Conservation (phyloP, 2,888 invertebrate species). For the Synergus laeviventris region DNA sequence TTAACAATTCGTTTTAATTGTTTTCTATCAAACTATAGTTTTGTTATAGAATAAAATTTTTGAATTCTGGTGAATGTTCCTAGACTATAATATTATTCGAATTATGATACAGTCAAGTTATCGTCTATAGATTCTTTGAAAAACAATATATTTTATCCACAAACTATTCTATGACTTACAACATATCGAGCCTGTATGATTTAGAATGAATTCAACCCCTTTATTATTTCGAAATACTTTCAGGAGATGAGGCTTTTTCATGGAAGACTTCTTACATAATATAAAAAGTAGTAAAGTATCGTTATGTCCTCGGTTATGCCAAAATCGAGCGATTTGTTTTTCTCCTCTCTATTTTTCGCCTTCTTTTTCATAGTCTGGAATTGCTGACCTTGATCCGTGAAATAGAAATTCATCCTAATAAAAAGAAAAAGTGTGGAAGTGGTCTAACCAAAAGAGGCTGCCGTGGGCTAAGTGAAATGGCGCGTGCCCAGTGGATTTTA, state of each 20-base stretch:
- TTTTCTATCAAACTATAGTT: too few relatives aligned
- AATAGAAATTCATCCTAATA: constrained; percentile 32
- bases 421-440: constrained; percentile 33
- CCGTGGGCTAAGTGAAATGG: constrained; percentile 71
- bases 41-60: too few relatives aligned
- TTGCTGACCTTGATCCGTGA: constrained; percentile 26
- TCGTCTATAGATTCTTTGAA: too few relatives aligned
- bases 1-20: too few relatives aligned
- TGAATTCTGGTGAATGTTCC: too few relatives aligned
- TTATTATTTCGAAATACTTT: not conserved
- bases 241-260: not conserved
- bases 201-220: too few relatives aligned
- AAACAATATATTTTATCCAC: too few relatives aligned
- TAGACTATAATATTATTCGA: too few relatives aligned
- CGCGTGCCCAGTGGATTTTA: constrained; percentile 73
- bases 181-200: too few relatives aligned
- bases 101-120: too few relatives aligned
- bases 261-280: not conserved
- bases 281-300: not conserved
- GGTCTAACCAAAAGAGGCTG: constrained; percentile 47
- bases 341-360: constrained; percentile 19
- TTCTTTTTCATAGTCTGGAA: constrained; percentile 28
- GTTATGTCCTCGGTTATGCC: not conserved
- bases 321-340: not conserved
- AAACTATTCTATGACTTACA: too few relatives aligned